Evolutionary conservation across 64 coral and sea anemone species (phyloP).

Genomic region (Montipora cactus): DNA sequence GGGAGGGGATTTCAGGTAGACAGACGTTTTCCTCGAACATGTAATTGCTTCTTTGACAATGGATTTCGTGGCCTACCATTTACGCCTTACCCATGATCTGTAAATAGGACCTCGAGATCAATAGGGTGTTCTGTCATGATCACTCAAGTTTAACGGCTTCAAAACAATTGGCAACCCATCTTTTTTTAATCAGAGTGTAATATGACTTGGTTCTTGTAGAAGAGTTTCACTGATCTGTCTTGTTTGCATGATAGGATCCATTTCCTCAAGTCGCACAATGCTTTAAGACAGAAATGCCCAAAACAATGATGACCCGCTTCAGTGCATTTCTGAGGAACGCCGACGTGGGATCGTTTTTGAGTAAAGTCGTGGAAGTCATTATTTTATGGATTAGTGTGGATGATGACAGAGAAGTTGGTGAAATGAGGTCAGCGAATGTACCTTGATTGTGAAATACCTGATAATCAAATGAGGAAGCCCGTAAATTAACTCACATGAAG

Average conservation of each 20-base stretch:
- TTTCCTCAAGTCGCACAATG: conserved; percentile 30
- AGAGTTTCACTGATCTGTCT: background rate
- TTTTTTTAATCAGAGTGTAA: too few relatives aligned
- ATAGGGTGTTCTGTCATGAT: too few relatives aligned
- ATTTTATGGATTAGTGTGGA: conserved; percentile 8
- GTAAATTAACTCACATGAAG: too few relatives aligned
- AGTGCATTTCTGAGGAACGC: conserved; percentile 1
- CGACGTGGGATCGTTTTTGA: conserved; percentile 12
- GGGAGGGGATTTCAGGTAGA: too few relatives aligned
- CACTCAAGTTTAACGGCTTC: too few relatives aligned
- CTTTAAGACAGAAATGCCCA: conserved; percentile 45
- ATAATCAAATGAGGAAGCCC: background rate
- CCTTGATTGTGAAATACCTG: background rate
- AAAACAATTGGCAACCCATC: too few relatives aligned
- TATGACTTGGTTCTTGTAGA: background rate
- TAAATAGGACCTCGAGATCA: too few relatives aligned
- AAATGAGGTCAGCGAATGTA: conserved; percentile 11
- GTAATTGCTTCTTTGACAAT: too few relatives aligned
- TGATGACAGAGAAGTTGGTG: background rate
- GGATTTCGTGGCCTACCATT: too few relatives aligned
- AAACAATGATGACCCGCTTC: background rate
- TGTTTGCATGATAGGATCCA: conserved; percentile 8
- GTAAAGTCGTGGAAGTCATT: conserved; percentile 52
- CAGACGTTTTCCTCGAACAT: too few relatives aligned
- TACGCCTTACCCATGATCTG: too few relatives aligned